Percentiles rank a stretch among this genome's conserved stretches.
Evolutionary conservation across 2,797 vertebrate species (phyloP).

Genomic region (Diceros bicornis): DNA sequence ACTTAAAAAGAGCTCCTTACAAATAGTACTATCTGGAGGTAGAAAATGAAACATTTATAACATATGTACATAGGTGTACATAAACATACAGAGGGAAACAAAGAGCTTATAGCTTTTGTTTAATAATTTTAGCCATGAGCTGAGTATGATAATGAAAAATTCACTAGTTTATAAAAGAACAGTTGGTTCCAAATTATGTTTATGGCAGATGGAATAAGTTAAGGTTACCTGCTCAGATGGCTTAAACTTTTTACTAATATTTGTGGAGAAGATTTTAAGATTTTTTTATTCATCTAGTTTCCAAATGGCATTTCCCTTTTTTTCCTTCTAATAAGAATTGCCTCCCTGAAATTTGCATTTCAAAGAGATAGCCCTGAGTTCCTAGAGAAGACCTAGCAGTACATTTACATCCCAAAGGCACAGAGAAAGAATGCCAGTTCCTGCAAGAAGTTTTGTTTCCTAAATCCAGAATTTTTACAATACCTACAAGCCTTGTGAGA

Average conservation of each 20-base stretch:
- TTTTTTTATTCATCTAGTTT: not conserved
- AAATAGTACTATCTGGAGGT: not conserved
- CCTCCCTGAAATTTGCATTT: not conserved
- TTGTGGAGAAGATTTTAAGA: not conserved
- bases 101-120: not conserved
- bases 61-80: not conserved
- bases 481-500: not conserved
- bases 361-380: not conserved
- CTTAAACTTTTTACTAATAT: not conserved
- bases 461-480: not conserved
- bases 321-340: not conserved
- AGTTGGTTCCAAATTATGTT: not conserved
- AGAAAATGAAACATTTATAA: not conserved
- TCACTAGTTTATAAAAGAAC: not conserved
- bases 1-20: not conserved
- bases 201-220: not conserved
- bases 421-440: not conserved
- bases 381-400: not conserved
- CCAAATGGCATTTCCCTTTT: not conserved
- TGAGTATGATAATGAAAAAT: not conserved
- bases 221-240: not conserved
- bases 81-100: not conserved
- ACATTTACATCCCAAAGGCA: not conserved
- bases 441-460: not conserved
- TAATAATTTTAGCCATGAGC: not conserved